Evolutionary conservation across 2,113 vertebrate species (phyloP).

Genomic region (Lepus timidus): DNA sequence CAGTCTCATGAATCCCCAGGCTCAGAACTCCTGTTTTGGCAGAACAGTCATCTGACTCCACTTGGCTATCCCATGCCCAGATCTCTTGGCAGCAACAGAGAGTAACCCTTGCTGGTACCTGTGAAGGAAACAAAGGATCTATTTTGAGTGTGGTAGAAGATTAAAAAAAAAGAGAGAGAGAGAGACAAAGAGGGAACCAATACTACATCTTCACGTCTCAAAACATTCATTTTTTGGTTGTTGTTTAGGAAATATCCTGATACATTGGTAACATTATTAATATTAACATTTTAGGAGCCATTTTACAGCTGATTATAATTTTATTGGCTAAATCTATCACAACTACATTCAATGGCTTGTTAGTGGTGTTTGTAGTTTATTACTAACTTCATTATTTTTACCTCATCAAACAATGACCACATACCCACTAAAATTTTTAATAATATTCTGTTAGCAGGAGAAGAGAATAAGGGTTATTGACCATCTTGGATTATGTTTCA

Average conservation of each 20-base stretch:
- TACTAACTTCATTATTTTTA: slow-evolving; percentile 46
- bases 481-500: slow-evolving; percentile 14
- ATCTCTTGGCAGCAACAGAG: slow-evolving; percentile 14
- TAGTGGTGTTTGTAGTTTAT: slow-evolving; percentile 9
- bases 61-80: slow-evolving; percentile 64
- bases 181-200: background rate
- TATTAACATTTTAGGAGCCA: slow-evolving; percentile 28
- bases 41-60: slow-evolving; percentile 65
- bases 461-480: background rate
- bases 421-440: slow-evolving; percentile 18
- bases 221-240: background rate
- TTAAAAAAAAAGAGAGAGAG: background rate
- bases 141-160: background rate
- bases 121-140: background rate
- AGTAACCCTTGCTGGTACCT: slow-evolving; percentile 48
- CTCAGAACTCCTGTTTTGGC: slow-evolving; percentile 44
- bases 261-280: background rate
- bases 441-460: background rate
- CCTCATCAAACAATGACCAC: background rate
- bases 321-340: slow-evolving; percentile 11
- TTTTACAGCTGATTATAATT: slow-evolving; percentile 23
- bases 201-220: background rate
- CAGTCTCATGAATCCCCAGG: slow-evolving; percentile 26
- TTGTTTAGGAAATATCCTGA: slow-evolving; percentile 29
- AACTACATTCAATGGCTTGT: background rate